Evolutionary conservation across 1,140 invertebrate species (phyloP), one percentile per base, ranked within the genome.

Genomic region (Bilobella aurantiaca): DNA sequence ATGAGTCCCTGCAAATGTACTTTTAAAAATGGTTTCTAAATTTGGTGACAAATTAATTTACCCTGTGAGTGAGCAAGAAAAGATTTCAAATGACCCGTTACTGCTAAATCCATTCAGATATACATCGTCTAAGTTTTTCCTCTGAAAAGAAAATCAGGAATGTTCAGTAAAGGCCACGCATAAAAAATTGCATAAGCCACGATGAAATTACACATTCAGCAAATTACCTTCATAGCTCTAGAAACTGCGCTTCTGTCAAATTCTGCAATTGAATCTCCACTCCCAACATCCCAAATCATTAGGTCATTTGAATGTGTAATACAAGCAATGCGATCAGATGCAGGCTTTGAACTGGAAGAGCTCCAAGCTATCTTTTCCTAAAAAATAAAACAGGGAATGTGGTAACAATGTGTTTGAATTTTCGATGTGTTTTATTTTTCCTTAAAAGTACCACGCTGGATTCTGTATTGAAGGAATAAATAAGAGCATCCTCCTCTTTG

Each of bases 401-500:
- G 5, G 12, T 28, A 62, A 23, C 16, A 14, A 62, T 8, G 25
- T 21, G 5, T 34, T 25, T 23, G 12, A 53, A 62, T 47, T 12
- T 8, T 28, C 8, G 25, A 25, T 25, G 3, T 18, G 21, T 8
- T 56, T 58, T 12, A 23, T 28, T 5, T 5, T 3, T 8, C 8
- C 3, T 8, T 42, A 34, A 27, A 69, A 77, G 78, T 74, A 89
- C 87, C 58, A 93, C 85, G 42, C 88, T 87, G 63, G 86, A 87
- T 74, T 90, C 87, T 14, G 89, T 85, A 75, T 93, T 95, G n/a
- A 92, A 80, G 1, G 87, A 87, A 73, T 85, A 85, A 23, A 78
- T 76, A 1, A 96, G 77, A 0, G 93, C 91, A 75, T 90, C 86
- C 66, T 93, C 89, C 79, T 96, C 92, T 1, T 76, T 80, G 0